phyloP scores from a whole-genome alignment of 1,140 invertebrate genomes.

The Eurosta solidaginis region DNA sequence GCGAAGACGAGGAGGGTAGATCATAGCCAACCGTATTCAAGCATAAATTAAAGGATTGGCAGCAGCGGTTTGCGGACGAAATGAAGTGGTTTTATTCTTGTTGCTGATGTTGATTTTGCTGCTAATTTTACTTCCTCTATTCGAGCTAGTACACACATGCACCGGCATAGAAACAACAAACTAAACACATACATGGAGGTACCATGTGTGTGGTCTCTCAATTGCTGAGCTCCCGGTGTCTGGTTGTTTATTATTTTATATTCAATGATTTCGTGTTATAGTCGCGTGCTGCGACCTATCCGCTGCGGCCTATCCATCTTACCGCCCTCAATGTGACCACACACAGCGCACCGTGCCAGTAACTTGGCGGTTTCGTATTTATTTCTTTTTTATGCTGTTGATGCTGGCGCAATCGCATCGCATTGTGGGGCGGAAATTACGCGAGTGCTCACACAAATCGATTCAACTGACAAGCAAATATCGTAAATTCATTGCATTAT shows the following conservation, averaged over 20 bases:
- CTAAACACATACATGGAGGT: no score
- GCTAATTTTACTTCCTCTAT: conserved; percentile 24
- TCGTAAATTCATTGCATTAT: conserved; percentile 10
- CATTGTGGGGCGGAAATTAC: conserved; percentile 15
- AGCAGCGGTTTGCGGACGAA: neutral
- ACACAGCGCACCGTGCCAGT: neutral
- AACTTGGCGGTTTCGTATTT: neutral
- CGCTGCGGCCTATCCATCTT: neutral
- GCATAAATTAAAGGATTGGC: conserved; percentile 14
- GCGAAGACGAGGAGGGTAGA: neutral
- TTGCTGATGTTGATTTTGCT: neutral
- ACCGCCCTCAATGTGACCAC: conserved; percentile 20
- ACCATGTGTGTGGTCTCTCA: conserved; percentile 5
- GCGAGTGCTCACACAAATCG: conserved; percentile 12
- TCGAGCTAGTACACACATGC: neutral
- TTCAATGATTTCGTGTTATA: conserved; percentile 18
- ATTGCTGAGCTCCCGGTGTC: conserved; percentile 5
- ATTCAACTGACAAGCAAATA: conserved; percentile 24
- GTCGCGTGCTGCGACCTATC: conserved; percentile 17
- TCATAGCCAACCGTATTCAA: neutral
- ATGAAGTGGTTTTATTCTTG: neutral
- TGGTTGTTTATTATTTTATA: neutral
- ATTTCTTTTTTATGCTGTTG: neutral
- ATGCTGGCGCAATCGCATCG: neutral
- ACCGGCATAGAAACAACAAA: no score